phyloP scores from a whole-genome alignment of 1,140 invertebrate species.

The Hycleus phaleratus region DNA sequence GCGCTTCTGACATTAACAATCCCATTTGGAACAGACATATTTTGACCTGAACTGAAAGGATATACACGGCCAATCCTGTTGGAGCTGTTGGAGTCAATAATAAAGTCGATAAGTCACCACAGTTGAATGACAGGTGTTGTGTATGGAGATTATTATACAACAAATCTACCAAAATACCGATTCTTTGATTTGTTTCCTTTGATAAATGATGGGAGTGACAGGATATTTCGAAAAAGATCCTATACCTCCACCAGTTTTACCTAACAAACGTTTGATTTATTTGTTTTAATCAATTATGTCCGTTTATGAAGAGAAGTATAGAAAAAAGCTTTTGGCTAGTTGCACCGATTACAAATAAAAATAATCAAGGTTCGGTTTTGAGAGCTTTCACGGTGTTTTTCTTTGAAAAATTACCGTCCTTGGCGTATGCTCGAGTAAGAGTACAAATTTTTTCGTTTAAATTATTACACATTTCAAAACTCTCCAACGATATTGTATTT shows the following conservation, averaged over 20 bases:
- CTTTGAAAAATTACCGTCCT: neutral
- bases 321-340: neutral
- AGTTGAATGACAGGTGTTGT: slow-evolving; percentile 19
- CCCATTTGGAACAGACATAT: slow-evolving; percentile 4
- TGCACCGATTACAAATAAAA: too few relatives aligned
- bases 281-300: slow-evolving; percentile 17
- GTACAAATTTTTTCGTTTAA: neutral
- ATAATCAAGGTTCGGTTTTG: too few relatives aligned
- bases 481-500: neutral
- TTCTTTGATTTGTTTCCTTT: neutral
- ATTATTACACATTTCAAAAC: neutral
- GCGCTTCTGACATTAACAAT: neutral
- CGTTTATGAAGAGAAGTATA: neutral
- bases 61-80: neutral
- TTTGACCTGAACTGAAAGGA: slow-evolving; percentile 4
- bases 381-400: neutral
- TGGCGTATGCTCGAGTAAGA: neutral
- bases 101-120: slow-evolving; percentile 10
- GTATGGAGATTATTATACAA: slow-evolving; percentile 19
- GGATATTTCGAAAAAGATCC: slow-evolving; percentile 3
- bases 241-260: neutral
- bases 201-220: slow-evolving; percentile 18
- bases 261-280: slow-evolving; percentile 10
- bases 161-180: neutral
- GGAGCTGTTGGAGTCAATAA: slow-evolving; percentile 7